These are phyloP conservation scores for Pachyrhynchus sulphureomaculatus DNA, from an alignment of 1,140 invertebrate species.

Conservation along the genomic window DNA sequence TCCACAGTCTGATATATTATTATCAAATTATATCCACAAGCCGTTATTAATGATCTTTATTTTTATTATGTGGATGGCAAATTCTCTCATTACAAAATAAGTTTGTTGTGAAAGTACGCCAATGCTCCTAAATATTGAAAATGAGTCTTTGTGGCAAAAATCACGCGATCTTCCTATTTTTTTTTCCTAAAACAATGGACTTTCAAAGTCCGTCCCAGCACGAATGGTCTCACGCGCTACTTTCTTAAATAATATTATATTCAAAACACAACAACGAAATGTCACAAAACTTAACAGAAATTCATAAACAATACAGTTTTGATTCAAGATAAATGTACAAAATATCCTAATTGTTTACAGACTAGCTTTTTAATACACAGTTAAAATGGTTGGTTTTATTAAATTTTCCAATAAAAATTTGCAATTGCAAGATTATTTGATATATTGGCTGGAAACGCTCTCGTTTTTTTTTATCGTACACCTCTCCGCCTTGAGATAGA, in stretches of 20 bases:
- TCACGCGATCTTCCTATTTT: constrained; percentile 7
- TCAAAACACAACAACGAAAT: constrained; percentile 19
- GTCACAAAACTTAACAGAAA: constrained; percentile 20
- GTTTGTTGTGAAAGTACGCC: not conserved
- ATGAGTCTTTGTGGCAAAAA: not conserved
- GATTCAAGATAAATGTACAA: constrained; percentile 20
- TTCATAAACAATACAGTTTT: constrained; percentile 22
- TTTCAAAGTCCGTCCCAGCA: constrained; percentile 6
- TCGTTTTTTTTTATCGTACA: no score
- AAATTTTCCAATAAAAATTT: no score
- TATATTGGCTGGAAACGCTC: no score
- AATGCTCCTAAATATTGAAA: not conserved
- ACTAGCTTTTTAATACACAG: not conserved
- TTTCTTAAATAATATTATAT: constrained; percentile 22
- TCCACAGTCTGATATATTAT: no score
- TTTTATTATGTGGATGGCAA: not conserved
- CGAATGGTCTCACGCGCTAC: constrained; percentile 22
- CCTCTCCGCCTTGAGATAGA: no score
- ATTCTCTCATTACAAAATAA: no score
- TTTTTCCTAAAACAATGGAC: constrained; percentile 13
- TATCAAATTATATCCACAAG: no score
- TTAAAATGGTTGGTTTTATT: no score
- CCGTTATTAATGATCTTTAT: no score
- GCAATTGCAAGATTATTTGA: no score
- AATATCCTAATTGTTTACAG: constrained; percentile 6